Evolutionary conservation across 2,888 invertebrate genomes (phyloP), one percentile per base, ranked within the genome.

Genomic region (Tipula lateralis): DNA sequence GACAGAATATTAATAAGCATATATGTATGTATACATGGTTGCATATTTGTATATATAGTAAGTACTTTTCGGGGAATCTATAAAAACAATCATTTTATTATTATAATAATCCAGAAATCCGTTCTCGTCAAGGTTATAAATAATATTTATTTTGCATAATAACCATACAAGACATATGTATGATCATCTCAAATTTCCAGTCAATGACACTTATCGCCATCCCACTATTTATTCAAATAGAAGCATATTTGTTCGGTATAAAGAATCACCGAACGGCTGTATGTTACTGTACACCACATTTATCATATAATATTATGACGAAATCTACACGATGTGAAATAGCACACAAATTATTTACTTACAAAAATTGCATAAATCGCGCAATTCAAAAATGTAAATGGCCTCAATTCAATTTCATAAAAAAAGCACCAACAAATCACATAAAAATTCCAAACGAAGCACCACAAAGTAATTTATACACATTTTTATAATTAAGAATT

Each of bases 381-480:
- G 66, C 66, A 66, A 66, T 66, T 24, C 66, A 24, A 66, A 66
- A 66, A n/a, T 66, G 66, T 66, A 66, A 66, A 66, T 66, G 66
- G 66, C 66, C 66, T 66, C 66, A 66, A 66, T 66, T 66, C 24
- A 66, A 66, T 66, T 66, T 66, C 66, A 66, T 24, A 66, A 66
- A 66, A 50, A 66, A 66, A 24, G 2, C 24, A 66, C 24, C 66
- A 66, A 24, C 19, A 66, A 66, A 19, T 66, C 66, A 66, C 66
- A 66, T 66, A 66, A 66, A 66, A 66, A 66, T 66, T 66, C 66
- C 66, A 66, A 66, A 66, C 66, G 66, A 66, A 66, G 66, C 66
- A 66, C 66, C 66, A 66, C 66, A 66, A 66, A 66, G 24, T 66
- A 66, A 66, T 24, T 66, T 66, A 66, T 66, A 66, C 24, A 66